A percentile compares a stretch with the other conserved stretches of the same genome.
Evolutionary conservation across 2,888 invertebrate genomes (phyloP).

Genomic region (Caradrina kadenii): DNA sequence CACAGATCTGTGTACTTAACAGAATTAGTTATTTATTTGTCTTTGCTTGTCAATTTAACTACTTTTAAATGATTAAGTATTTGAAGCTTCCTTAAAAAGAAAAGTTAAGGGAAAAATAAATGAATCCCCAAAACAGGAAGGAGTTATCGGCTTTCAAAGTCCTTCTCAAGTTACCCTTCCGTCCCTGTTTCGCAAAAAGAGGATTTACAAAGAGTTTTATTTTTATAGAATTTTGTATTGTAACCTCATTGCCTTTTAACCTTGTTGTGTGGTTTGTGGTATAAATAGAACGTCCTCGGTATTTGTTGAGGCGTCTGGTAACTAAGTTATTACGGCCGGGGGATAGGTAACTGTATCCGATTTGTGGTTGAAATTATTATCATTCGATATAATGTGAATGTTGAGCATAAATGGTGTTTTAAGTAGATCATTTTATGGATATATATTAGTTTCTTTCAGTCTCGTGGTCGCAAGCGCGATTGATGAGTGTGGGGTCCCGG

Average conservation of each 20-base stretch:
- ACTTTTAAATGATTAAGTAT: constrained; percentile 31
- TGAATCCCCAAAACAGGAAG: constrained; percentile 60
- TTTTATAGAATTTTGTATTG: constrained; percentile 26
- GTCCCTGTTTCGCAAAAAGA: constrained; percentile 32
- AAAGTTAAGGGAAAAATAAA: constrained; percentile 55
- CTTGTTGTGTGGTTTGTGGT: neutral
- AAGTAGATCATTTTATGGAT: no score
- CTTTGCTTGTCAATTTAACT: constrained; percentile 28
- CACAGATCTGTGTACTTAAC: no score
- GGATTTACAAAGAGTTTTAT: constrained; percentile 48
- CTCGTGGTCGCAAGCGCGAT: no score
- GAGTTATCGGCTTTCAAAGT: constrained; percentile 60
- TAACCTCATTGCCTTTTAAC: constrained; percentile 20
- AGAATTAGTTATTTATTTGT: constrained; percentile 3
- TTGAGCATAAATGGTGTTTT: no score
- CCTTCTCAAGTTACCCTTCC: constrained; percentile 53
- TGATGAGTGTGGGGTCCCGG: no score
- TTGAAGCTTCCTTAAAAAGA: constrained; percentile 34
- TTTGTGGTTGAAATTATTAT: neutral
- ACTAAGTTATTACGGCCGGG: neutral
- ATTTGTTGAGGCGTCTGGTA: neutral
- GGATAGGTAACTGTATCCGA: neutral
- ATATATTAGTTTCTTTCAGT: no score
- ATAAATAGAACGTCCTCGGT: no score
- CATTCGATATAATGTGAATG: neutral